phyloP scores from a whole-genome alignment of 1,140 invertebrate genomes.

The Bicyclus anynana region DNA sequence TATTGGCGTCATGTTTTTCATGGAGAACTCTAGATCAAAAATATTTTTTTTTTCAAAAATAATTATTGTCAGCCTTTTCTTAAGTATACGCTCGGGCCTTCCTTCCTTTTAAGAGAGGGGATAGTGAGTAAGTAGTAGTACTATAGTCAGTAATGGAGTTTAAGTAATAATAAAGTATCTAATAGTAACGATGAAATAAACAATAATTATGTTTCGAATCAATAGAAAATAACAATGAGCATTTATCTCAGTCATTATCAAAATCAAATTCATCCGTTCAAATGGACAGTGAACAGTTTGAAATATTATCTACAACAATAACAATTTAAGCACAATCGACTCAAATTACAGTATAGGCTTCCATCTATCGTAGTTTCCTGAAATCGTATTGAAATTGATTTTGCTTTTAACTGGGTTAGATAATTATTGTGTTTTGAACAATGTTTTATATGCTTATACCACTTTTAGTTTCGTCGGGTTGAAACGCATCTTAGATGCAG shows the following conservation, averaged over 20 bases:
- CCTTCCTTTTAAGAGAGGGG: too few species aligned
- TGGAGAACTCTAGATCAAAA: too few species aligned
- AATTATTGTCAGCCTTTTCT: too few species aligned
- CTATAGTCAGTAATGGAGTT: too few species aligned
- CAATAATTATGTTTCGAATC: neutral
- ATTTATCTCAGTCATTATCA: neutral
- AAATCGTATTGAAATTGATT: conserved; percentile 1
- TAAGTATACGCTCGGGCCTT: too few species aligned
- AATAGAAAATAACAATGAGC: neutral
- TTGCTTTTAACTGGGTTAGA: neutral
- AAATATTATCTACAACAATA: neutral
- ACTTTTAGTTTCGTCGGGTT: neutral
- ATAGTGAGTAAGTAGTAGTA: too few species aligned
- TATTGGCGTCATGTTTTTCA: too few species aligned
- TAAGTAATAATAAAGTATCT: too few species aligned
- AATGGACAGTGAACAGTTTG: neutral
- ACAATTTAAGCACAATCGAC: neutral
- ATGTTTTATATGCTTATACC: neutral
- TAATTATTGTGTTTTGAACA: conserved; percentile 2
- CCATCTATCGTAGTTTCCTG: neutral
- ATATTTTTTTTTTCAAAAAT: too few species aligned
- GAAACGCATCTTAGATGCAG: too few species aligned
- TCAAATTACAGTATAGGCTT: neutral
- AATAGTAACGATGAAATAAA: too few species aligned
- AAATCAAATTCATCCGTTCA: neutral